A percentile compares a stretch with the other conserved stretches of the same genome.
Evolutionary conservation across 2,113 vertebrate species (phyloP).

Genomic region (Paralichthys olivaceus): DNA sequence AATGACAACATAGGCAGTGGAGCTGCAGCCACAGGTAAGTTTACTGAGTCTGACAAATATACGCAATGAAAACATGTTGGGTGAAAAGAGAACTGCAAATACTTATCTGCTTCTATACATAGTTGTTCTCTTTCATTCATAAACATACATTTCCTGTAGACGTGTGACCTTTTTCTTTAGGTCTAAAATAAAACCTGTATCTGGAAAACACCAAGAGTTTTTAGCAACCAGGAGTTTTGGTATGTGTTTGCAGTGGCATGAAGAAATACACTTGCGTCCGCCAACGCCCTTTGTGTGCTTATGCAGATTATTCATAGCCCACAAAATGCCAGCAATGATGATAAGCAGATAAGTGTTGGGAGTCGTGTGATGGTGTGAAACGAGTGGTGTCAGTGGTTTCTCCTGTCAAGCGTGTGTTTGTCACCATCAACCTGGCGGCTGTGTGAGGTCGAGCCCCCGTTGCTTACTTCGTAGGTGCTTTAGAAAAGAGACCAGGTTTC

Average conservation of each 20-base stretch:
- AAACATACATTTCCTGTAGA: background rate
- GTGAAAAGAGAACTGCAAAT: background rate
- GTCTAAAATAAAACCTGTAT: background rate
- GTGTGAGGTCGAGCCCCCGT: background rate
- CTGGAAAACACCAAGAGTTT: background rate
- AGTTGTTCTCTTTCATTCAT: background rate
- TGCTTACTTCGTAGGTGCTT: slow-evolving; percentile 1
- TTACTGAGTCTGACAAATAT: background rate
- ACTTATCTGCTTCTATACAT: background rate
- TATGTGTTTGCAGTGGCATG: slow-evolving; percentile 7
- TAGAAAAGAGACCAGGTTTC: slow-evolving; percentile 9
- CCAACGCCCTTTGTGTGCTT: slow-evolving; percentile 13
- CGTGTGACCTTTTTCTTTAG: background rate
- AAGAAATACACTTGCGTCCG: background rate
- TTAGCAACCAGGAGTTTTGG: background rate
- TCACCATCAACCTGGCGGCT: background rate
- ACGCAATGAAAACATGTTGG: background rate
- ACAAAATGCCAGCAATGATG: background rate
- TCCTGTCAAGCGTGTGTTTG: too few relatives aligned
- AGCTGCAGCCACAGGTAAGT: slow-evolving; percentile 90
- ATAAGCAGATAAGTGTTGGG: background rate
- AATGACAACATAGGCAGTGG: slow-evolving; percentile 94
- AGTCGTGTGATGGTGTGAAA: slow-evolving; percentile 12
- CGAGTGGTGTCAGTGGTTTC: background rate
- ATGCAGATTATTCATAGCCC: slow-evolving; percentile 12